These are phyloP conservation scores for Cotesia vestalis DNA, from an alignment of 1,140 invertebrate genomes.

Conservation along the genomic window DNA sequence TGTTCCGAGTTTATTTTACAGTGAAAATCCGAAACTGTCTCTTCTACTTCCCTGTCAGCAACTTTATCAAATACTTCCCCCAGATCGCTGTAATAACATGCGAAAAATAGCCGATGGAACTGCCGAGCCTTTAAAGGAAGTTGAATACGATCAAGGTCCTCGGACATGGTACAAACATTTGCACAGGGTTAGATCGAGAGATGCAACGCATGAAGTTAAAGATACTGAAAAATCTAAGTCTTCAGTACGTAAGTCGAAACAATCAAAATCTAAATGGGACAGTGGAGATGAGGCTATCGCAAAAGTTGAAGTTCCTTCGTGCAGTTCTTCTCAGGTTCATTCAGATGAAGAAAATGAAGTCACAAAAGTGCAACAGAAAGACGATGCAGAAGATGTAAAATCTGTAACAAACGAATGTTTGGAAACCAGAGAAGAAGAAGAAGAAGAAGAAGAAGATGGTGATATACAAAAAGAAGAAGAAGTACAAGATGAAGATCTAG, in stretches of 20 bases:
- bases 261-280: slow-evolving; percentile 63
- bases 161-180: slow-evolving; percentile 4
- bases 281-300: slow-evolving; percentile 51
- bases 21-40: slow-evolving; percentile 56
- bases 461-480: slow-evolving; percentile 29
- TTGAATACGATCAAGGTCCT: slow-evolving; percentile 33
- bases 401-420: no score
- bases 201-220: background rate
- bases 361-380: background rate
- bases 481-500: slow-evolving; percentile 20
- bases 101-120: slow-evolving; percentile 53
- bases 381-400: no score
- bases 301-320: background rate
- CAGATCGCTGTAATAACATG: slow-evolving; percentile 57
- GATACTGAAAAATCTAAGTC: background rate
- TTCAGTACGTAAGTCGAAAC: slow-evolving; percentile 40
- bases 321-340: slow-evolving; percentile 18
- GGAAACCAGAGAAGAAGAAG: slow-evolving; percentile 28
- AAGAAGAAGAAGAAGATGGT: slow-evolving; percentile 22
- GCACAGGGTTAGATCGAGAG: background rate
- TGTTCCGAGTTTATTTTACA: slow-evolving; percentile 49
- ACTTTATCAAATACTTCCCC: slow-evolving; percentile 49
- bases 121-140: slow-evolving; percentile 36
- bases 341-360: background rate
- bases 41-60: slow-evolving; percentile 48